Base-by-base conservation (phyloP, 2,888 invertebrate species). In the Odontomyia ornata region DNA sequence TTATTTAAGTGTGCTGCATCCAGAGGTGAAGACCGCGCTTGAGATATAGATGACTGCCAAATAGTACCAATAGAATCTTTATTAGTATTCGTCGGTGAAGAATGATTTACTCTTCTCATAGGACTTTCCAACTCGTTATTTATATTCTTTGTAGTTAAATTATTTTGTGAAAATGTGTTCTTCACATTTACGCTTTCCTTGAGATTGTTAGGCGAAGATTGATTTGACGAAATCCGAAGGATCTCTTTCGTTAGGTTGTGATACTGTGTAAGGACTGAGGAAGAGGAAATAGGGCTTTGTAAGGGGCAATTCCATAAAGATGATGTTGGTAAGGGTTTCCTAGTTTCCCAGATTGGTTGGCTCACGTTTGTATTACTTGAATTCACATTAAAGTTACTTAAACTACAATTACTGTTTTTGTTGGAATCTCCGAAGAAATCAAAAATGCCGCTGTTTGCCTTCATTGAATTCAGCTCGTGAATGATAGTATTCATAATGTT, bases 191-290 rank as follows among this genome's bases (percentile, higher is more conserved):
- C 82, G 79, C 80, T 83, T 80, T 84, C 84, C 81, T 82, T 83
- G 82, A 82, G 82, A 82, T 83, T 80, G 78, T 81, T 84, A 79
- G 86, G 85, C 78, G 86, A 86, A 36, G 84, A 83, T 80, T 85
- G 85, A 75, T 83, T 82, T 75, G 83, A 83, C 18, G 84, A n/a
- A 4, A 30, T 82, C 85, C 86, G 86, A 30, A 87, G 82, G 78
- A 85, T 83, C 81, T 87, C 87, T 81, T 87, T 87, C 77, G 83
- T 83, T 69, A 80, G 80, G 77, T 81, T 82, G 72, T 81, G 80
- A 80, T 82, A 81, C 72, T 82, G 82, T 52, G 81, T 80, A 36
- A 76, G 79, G 60, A 79, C 79, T 77, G 82, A 81, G 46, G 81
- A 80, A 21, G 80, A 80, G 76, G 83, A 84, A 75, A 83, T 85